Conservation (phyloP, 2,797 vertebrate species). For the Danio tinwini region DNA sequence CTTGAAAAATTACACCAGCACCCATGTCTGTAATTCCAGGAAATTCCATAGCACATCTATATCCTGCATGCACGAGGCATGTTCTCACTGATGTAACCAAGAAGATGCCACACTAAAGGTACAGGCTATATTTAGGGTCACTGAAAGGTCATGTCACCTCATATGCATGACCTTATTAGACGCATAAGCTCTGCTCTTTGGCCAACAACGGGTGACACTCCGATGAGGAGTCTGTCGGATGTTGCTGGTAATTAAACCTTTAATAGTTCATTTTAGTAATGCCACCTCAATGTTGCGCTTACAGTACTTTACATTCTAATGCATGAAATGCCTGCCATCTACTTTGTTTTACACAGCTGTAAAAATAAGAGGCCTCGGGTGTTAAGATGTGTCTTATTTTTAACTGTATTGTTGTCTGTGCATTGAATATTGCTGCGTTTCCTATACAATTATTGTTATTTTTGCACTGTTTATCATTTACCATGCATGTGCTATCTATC, state of each 20-base stretch:
- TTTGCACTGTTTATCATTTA: background rate
- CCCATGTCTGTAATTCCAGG: background rate
- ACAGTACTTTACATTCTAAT: background rate
- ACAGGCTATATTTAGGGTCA: slow-evolving; percentile 54
- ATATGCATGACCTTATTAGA: slow-evolving; percentile 53
- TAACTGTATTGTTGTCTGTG: background rate
- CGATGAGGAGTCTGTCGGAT: slow-evolving; percentile 34
- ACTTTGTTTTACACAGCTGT: background rate
- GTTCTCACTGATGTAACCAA: background rate
- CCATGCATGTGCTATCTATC: no score
- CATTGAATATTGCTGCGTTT: no score
- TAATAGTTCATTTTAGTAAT: background rate
- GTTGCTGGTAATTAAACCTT: slow-evolving; percentile 40
- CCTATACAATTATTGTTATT: no score
- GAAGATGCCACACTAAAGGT: slow-evolving; percentile 19
- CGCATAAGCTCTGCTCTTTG: background rate
- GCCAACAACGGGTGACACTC: slow-evolving; percentile 20
- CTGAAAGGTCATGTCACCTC: slow-evolving; percentile 47
- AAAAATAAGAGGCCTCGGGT: background rate
- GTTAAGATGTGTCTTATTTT: background rate
- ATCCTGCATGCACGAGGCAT: background rate
- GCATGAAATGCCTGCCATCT: background rate
- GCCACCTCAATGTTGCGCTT: background rate
- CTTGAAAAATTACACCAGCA: background rate
- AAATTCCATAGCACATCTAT: background rate